Evolutionary conservation across 37 sponge, comb jelly and placozoan genomes (phyloP).

Genomic region (Bolinopsis microptera): DNA sequence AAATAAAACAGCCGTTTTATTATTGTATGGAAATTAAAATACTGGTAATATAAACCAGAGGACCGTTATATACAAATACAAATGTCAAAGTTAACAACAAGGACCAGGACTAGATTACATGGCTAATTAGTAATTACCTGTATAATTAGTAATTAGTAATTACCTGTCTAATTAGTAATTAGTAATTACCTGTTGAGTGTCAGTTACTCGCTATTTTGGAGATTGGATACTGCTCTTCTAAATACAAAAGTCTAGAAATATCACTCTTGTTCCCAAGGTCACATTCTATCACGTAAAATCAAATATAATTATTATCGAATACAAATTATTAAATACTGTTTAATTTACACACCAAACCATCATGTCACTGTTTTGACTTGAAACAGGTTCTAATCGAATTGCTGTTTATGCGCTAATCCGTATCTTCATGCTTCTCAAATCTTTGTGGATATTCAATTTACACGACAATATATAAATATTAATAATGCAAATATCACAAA

Average conservation of each 20-base stretch:
- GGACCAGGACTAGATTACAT: too few relatives aligned
- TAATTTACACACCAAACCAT: background rate
- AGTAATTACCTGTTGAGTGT: too few relatives aligned
- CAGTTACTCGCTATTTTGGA: too few relatives aligned
- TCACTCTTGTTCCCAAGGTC: too few relatives aligned
- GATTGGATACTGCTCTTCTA: too few relatives aligned
- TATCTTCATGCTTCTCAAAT: background rate
- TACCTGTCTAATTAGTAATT: too few relatives aligned
- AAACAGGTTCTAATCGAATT: background rate
- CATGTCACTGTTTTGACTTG: background rate
- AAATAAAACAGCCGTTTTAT: background rate
- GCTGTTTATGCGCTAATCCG: background rate
- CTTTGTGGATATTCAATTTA: background rate
- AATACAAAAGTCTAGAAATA: too few relatives aligned
- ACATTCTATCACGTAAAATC: background rate
- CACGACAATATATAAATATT: too few relatives aligned
- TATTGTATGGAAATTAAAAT: background rate
- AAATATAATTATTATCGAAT: background rate
- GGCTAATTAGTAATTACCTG: background rate
- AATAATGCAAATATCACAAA: too few relatives aligned
- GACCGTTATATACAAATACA: background rate
- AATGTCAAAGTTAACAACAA: too few relatives aligned
- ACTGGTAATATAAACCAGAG: background rate
- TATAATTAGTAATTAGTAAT: too few relatives aligned
- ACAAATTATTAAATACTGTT: background rate